phyloP scores from a whole-genome alignment of 2,888 invertebrate genomes.

The Dendrolimus pini region DNA sequence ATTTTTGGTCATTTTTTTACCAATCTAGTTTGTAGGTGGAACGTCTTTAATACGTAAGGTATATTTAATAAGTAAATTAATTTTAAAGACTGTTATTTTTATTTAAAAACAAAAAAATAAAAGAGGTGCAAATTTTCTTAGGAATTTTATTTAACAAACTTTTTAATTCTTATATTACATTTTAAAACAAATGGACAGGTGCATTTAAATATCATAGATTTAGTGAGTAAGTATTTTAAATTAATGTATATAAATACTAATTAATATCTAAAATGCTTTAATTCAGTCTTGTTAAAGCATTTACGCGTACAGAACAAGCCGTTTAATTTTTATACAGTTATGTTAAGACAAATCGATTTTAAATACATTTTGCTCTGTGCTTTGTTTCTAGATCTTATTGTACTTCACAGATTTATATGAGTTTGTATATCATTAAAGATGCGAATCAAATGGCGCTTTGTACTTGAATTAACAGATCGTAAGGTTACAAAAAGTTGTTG shows the following conservation, averaged over 20 bases:
- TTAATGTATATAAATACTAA: not conserved
- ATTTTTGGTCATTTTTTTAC: no score
- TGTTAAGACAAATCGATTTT: conserved; percentile 7
- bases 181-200: conserved; percentile 42
- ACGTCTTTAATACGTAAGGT: conserved; percentile 3
- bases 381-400: not conserved
- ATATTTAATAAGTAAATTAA: conserved; percentile 1
- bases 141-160: conserved; percentile 66
- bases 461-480: no score
- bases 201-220: conserved; percentile 47
- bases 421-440: no score
- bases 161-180: conserved; percentile 30
- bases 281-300: conserved; percentile 46
- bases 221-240: conserved; percentile 26
- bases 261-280: conserved; percentile 9
- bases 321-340: conserved; percentile 15
- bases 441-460: no score
- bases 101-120: conserved; percentile 37
- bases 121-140: conserved; percentile 33
- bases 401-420: no score
- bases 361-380: not conserved
- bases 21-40: no score
- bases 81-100: conserved; percentile 43
- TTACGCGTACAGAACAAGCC: conserved; percentile 13
- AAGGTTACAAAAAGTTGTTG: no score